Conservation (phyloP, 2,797 vertebrate genomes). For the Lophura swinhoii region DNA sequence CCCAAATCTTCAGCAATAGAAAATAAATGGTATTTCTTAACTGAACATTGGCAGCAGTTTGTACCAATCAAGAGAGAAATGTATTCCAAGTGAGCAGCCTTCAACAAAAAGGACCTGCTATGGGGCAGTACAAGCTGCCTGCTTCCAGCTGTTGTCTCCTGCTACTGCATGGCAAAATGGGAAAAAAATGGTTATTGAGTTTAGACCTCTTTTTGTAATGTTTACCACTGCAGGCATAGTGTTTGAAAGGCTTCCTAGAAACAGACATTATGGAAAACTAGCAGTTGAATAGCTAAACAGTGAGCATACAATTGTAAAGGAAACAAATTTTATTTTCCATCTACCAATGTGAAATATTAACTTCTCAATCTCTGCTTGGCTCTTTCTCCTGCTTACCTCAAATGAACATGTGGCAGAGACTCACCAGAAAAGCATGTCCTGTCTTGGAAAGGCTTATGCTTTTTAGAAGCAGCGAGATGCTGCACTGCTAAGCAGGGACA, state of each 20-base stretch:
- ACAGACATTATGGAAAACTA: not conserved
- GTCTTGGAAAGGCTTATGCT: not conserved
- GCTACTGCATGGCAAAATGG: rapidly evolving
- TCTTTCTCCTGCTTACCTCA: not conserved
- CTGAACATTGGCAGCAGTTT: not conserved
- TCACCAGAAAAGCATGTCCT: not conserved
- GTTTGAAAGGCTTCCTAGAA: not conserved
- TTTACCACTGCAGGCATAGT: not conserved
- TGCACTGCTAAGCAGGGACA: not conserved
- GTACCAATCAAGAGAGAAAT: not conserved
- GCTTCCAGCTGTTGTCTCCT: rapidly evolving
- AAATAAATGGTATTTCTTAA: not conserved
- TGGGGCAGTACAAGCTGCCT: not conserved
- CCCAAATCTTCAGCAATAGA: not conserved
- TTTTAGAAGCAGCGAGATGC: not conserved
- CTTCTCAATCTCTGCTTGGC: not conserved
- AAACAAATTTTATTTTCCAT: not conserved
- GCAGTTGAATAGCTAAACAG: not conserved
- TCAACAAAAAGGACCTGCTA: not conserved
- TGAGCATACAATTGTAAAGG: not conserved
- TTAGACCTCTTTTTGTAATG: not conserved
- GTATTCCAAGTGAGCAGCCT: rapidly evolving
- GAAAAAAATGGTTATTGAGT: not conserved
- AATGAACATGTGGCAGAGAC: not conserved
- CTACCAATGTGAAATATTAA: not conserved